A percentile compares a stretch with the other conserved stretches of the same genome.
Conservation (phyloP, 2,113 vertebrate genomes). For the Thunnus thynnus region DNA sequence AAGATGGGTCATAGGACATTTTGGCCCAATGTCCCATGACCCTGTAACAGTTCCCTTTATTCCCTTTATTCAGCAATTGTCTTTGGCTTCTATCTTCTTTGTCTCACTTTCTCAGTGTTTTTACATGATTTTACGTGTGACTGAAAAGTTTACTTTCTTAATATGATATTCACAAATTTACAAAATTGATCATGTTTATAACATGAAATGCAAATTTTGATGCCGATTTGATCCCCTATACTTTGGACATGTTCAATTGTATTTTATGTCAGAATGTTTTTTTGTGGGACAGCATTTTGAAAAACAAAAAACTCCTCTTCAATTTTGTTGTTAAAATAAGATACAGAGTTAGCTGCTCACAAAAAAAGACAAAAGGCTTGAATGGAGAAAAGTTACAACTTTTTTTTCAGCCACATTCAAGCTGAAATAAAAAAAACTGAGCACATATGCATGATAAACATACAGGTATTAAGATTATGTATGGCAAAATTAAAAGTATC, state of each 20-base stretch:
- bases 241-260: not conserved
- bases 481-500: slow-evolving; percentile 59
- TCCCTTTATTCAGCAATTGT: slow-evolving; percentile 16
- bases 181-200: not conserved
- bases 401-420: not conserved
- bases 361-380: slow-evolving; percentile 1
- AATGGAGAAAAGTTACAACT: slow-evolving; percentile 14
- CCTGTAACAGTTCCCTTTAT: slow-evolving; percentile 28
- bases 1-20: slow-evolving; percentile 11
- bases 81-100: slow-evolving; percentile 51
- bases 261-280: slow-evolving; percentile 17
- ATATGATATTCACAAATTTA: not conserved
- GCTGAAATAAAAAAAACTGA: slow-evolving; percentile 40
- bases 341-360: not conserved
- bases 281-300: not conserved
- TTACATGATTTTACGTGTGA: not conserved
- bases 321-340: no score
- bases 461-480: slow-evolving; percentile 38
- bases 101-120: not conserved
- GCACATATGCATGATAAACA: slow-evolving; percentile 41
- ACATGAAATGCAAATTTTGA: slow-evolving; percentile 3
- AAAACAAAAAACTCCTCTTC: not conserved
- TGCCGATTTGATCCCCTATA: not conserved
- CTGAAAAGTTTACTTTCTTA: not conserved
- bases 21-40: slow-evolving; percentile 11